Evolutionary conservation across 1,140 invertebrate genomes (phyloP).

Genomic region (Uloborus diversus): DNA sequence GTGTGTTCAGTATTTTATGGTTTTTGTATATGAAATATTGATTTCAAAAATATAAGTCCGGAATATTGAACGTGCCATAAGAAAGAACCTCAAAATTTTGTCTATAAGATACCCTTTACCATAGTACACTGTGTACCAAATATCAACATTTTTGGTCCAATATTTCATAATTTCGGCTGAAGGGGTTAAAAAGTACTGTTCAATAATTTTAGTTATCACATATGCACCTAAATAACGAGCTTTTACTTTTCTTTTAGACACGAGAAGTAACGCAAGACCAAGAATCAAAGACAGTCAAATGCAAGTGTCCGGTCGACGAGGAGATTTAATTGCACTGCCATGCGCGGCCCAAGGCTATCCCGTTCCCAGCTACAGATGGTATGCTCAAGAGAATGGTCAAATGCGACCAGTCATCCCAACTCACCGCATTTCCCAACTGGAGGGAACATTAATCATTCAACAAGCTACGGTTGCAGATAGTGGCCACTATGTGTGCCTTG

Average conservation of each 20-base stretch:
- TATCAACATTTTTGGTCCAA: no score
- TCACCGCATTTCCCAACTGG: constrained; percentile 38
- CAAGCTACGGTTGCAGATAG: constrained; percentile 51
- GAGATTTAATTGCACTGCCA: constrained; percentile 63
- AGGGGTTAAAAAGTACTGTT: no score
- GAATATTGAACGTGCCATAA: no score
- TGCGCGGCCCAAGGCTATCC: constrained; percentile 65
- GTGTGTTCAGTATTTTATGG: no score
- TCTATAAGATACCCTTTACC: no score
- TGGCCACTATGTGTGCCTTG: constrained; percentile 57
- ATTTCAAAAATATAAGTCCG: no score
- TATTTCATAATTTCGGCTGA: no score
- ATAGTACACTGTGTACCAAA: no score
- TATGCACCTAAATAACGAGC: no score
- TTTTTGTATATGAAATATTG: no score
- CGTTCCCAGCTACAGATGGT: constrained; percentile 59
- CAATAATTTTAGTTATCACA: no score
- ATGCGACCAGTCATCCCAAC: neutral
- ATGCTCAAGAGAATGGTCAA: constrained; percentile 40
- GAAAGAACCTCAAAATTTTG: no score
- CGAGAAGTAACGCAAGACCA: constrained; percentile 39
- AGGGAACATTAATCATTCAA: constrained; percentile 57
- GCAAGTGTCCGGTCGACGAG: constrained; percentile 60
- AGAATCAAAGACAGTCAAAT: constrained; percentile 55
- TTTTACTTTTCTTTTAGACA: constrained; percentile 21